These are phyloP conservation scores for Gandaritis pyraliata DNA, from an alignment of 2,888 invertebrate species.

Conservation along the genomic window DNA sequence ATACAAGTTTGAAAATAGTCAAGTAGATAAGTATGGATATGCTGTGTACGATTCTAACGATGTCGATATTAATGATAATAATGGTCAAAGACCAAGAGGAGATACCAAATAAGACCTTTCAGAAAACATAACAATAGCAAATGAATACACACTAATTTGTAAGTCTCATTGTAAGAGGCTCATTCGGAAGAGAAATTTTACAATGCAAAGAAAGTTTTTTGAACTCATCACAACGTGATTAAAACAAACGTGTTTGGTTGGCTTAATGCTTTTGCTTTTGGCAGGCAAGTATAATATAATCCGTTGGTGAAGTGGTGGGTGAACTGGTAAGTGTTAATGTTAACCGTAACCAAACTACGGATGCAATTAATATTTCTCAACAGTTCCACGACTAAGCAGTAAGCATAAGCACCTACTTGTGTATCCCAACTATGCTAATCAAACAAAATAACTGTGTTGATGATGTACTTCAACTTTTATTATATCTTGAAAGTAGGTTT, in stretches of 20 bases:
- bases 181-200: conserved; percentile 73
- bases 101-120: conserved; percentile 47
- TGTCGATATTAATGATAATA: conserved; percentile 37
- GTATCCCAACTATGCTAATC: conserved; percentile 12
- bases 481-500: conserved; percentile 18
- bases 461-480: conserved; percentile 1
- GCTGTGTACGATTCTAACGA: conserved; percentile 26
- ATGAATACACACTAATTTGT: conserved; percentile 63
- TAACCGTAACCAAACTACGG: conserved; percentile 29
- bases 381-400: conserved; percentile 2
- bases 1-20: too few relatives aligned
- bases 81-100: conserved; percentile 37
- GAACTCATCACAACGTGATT: conserved; percentile 67
- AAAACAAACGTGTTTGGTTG: conserved; percentile 69
- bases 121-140: conserved; percentile 60
- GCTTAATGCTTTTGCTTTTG: conserved; percentile 47
- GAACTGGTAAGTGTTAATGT: conserved; percentile 28
- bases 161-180: conserved; percentile 62
- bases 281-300: conserved; percentile 45
- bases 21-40: not conserved
- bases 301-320: conserved; percentile 33
- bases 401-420: conserved; percentile 6
- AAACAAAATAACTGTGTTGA: conserved; percentile 7
- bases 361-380: conserved; percentile 24
- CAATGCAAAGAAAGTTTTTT: conserved; percentile 79